Evolutionary conservation across 2,888 invertebrate species (phyloP), one percentile per base, ranked within the genome.

Genomic region (Dicranocentrus wangi): DNA sequence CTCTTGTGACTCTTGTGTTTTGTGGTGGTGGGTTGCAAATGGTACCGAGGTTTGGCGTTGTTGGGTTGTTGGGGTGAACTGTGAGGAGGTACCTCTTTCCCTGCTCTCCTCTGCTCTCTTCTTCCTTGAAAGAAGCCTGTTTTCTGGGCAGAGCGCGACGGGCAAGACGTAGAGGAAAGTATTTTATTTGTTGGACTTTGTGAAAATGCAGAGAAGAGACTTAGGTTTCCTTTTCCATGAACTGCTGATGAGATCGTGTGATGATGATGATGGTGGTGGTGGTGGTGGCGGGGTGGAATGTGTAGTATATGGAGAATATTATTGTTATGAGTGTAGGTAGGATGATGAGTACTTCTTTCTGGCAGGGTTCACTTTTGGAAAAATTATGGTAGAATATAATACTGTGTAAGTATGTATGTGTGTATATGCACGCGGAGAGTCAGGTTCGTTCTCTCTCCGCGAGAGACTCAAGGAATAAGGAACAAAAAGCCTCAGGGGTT

Each of bases 401-500:
- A 43, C 42, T 55, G 39, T 53, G 21, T 13, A 53, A 17, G 58
- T 58, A 43, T 8, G 28, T 61, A 43, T 27, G 21, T 21, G 32
- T 13, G 39, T n/a, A 2, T 15, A 55, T 19, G 15, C 28, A 63
- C 63, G 65, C 65, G 19, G 47, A n/a, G n/a, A n/a, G n/a, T 3
- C 58, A 58, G 25, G 58, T 15, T 27, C 13, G 13, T 55, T 17
- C 10, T 55, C 19, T 61, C 17, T 13, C 42, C 13, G 21, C 28
- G 27, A 21, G 17, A 66, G 25, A 73, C 51, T 43, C 43, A 61
- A 76, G 76, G 76, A 68, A 60, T 32, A 69, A 76, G 75, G 75
- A 76, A 68, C 66, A 66, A 42, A 60, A 61, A 76, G 76, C 76
- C 76, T 76, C 51, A 76, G 76, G 76, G 76, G 68, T 68, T 76